Base-by-base conservation (phyloP, 2,888 invertebrate species). In the Agrotis puta region DNA sequence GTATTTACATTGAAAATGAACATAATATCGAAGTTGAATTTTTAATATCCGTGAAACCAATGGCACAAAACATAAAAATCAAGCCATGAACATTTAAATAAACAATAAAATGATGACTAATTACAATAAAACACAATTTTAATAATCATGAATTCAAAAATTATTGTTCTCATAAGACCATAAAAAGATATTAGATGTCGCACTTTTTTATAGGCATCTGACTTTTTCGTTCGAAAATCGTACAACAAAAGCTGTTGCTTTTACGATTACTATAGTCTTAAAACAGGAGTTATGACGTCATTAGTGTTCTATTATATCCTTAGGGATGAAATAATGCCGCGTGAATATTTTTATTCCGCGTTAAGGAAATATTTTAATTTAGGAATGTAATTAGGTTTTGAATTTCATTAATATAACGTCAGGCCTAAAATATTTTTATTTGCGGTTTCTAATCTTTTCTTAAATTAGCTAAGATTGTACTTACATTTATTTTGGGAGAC, bases 141-240 rank as follows among this genome's bases (percentile, higher is more conserved):
- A 57, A 39, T 59, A 74, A 70, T 65, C 77, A 69, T 74, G 68
- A 82, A 81, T 81, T 77, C 59, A 61, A 76, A 64, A 84, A 84
- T 77, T 80, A 80, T 84, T 79, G 77, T 65, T 74, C 78, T 83
- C 81, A 67, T 82, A 77, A 70, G 77, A 80, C 80, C 85, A 77
- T 87, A 87, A 88, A 88, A 87, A 79, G 81, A 79, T 87, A 88
- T 79, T 81, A 84, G 81, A 81, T 82, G 82, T 85, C 85, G 54
- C 79, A 64, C 7, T 77, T 85, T 33, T 81, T 85, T 74, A 84
- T 75, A 70, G 67, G 64, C 61, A 76, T 69, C 71, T 70, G 68
- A 70, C 56, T 73, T 84, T 84, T 84, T 84, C 65, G 74, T 78
- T 75, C 64, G 51, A 79, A 85, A 81, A 51, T 81, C 77, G 62